Base-by-base conservation (phyloP, 2,113 vertebrate species). In the Chauna torquata region DNA sequence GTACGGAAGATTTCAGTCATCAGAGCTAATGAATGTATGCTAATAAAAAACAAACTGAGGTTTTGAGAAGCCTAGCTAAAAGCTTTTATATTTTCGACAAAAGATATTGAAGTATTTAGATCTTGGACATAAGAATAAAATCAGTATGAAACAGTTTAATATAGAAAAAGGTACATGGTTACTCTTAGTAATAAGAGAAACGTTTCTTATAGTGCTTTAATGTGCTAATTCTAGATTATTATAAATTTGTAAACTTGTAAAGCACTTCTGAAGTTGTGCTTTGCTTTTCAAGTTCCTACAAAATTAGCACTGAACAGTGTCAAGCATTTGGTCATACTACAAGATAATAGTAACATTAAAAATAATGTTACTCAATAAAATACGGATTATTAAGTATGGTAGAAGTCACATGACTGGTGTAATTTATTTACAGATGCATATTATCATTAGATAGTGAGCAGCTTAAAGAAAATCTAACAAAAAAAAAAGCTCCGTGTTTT, bases 231-330 rank as follows among this genome's bases (percentile, higher is more conserved):
- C n/a, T 32, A 47, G 23, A 74, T 47, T 6, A 36, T 70, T 71
- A 30, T 23, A 47, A 22, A 70, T 28, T 45, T 57, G 24, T 64
- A 49, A 77, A 61, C 18, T 78, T 74, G 17, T 32, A 93, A 90
- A 92, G 54, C 45, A 54, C 50, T 70, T 38, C 27, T 70, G 36
- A 83, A 91, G 27, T 4, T 23, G 19, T 24, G 47, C 19, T 81
- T 77, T 92, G 64, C 36, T 83, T 90, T 88, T 57, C 80, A 83
- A 54, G 38, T 71, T 91, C 61, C 64, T 32, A 49, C 28, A 81
- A 81, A 83, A 90, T 30, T 22, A 91, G 36, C 38, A 75, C 55
- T n/a, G 30, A 36, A 66, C 76, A 74, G 32, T n/a, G 20, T 28
- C 50, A 8, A 59, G 16, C 0, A 0, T 55, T 30, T 52, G 49